Evolutionary conservation across 2,797 vertebrate species (phyloP), one percentile per base, ranked within the genome.

Genomic region (Enteromius treurensis): DNA sequence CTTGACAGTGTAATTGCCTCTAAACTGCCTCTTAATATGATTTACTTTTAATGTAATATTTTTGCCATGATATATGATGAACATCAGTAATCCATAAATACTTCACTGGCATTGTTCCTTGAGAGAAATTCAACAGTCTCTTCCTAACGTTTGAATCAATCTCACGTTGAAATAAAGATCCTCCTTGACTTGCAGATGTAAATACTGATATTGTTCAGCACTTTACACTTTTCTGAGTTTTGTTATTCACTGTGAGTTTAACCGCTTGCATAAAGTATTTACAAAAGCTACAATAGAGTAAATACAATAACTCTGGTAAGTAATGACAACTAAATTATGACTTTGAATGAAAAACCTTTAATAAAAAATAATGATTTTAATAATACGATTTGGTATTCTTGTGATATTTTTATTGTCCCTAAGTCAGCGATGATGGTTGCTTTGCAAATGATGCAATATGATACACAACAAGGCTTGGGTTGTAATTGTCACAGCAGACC

Each of bases 1-100:
- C 86, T 84, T 90, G 85, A 92, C 91, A 87, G 87, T 88, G 90
- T 91, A 40, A 90, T 55, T 53, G 71, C 80, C 88, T 89, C 26
- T 49, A 79, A 87, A 87, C 89, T 90, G 87, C 89, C 88, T 90
- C 90, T 88, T 79, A 80, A 53, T 75, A 26, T 67, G 47, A 62
- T 64, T 32, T 67, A 67, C 60, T 47, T 42, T 42, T 64, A 8
- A 62, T 65, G 75, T 80, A 77, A 68, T 64, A 51, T 58, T 67
- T 62, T 71, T 49, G 64, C 47, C 77, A 68, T 85, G 79, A 67
- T 82, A 62, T 55, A 77, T 71, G 73, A 37, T 64, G 60, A 64
- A 32, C 4, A 8, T 77, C 15, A 81, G 64, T 83, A 83, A 78
- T 69, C 13, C 68, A 55, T 68, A 67, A 82, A 64, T 37, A 76